phyloP scores from a whole-genome alignment of 2,113 vertebrate genomes.

The Pygoscelis antarcticus region DNA sequence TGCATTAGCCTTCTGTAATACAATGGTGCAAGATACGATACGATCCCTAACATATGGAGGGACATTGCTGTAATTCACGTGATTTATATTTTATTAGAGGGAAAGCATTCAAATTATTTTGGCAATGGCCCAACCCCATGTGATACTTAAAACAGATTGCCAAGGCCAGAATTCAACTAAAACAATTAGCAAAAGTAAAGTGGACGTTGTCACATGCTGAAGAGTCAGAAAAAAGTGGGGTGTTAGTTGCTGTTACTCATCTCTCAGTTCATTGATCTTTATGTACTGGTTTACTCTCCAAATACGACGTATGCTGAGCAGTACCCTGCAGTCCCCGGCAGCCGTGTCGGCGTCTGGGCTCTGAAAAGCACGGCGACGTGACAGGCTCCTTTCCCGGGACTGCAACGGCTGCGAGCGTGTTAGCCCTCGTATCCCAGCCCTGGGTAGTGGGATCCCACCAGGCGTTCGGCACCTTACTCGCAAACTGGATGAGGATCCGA shows the following conservation, averaged over 20 bases:
- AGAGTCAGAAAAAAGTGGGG: constrained; percentile 26
- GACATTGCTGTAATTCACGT: neutral
- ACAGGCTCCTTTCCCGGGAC: neutral
- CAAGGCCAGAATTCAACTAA: constrained; percentile 73
- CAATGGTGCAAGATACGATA: fast-evolving
- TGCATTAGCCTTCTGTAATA: neutral
- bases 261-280: neutral
- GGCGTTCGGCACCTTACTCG: neutral
- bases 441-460: neutral
- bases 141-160: constrained; percentile 66
- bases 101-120: constrained; percentile 53
- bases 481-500: neutral
- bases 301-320: neutral
- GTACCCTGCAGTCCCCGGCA: neutral
- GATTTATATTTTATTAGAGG: constrained; percentile 15
- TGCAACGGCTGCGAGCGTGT: neutral
- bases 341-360: neutral
- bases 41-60: neutral
- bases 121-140: constrained; percentile 55
- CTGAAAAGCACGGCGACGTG: fast-evolving
- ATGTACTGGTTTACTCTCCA: neutral
- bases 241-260: neutral
- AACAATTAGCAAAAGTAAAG: constrained; percentile 56
- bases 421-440: neutral
- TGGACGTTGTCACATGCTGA: constrained; percentile 61